These are phyloP conservation scores for Pseudomyrmex cubaensis DNA, from an alignment of 1,140 invertebrate species.

Conservation along the genomic window DNA sequence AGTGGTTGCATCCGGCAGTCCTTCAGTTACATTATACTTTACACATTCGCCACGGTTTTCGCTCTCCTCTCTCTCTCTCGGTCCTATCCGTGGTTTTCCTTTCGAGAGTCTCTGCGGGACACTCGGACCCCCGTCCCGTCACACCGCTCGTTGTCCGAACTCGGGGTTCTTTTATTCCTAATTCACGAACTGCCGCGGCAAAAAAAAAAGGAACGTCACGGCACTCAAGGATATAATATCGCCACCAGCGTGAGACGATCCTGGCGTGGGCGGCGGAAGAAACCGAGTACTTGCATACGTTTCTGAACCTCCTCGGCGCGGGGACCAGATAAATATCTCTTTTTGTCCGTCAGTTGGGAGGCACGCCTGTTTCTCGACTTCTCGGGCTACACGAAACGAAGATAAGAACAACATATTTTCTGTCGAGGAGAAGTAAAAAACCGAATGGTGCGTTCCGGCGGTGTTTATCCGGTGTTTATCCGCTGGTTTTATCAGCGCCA, in stretches of 20 bases:
- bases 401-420: conserved; percentile 59
- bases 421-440: conserved; percentile 41
- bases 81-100: conserved; percentile 57
- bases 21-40: conserved; percentile 82
- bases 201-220: conserved; percentile 52
- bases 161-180: conserved; percentile 74
- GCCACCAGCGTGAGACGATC: conserved; percentile 53
- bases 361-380: conserved; percentile 61
- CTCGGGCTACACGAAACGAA: conserved; percentile 45
- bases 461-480: neutral
- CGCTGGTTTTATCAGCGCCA: conserved; percentile 44
- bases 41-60: conserved; percentile 76
- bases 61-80: conserved; percentile 35
- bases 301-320: conserved; percentile 30
- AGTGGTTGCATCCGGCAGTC: conserved; percentile 78
- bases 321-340: conserved; percentile 60
- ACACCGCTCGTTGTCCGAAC: conserved; percentile 43
- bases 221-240: conserved; percentile 71
- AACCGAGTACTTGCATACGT: conserved; percentile 46
- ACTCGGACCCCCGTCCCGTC: conserved; percentile 38
- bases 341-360: conserved; percentile 56
- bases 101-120: conserved; percentile 52
- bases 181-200: conserved; percentile 73
- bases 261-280: conserved; percentile 63
- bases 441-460: conserved; percentile 24